Base-by-base conservation (phyloP, 1,140 invertebrate genomes). In the Micrasema minimum region DNA sequence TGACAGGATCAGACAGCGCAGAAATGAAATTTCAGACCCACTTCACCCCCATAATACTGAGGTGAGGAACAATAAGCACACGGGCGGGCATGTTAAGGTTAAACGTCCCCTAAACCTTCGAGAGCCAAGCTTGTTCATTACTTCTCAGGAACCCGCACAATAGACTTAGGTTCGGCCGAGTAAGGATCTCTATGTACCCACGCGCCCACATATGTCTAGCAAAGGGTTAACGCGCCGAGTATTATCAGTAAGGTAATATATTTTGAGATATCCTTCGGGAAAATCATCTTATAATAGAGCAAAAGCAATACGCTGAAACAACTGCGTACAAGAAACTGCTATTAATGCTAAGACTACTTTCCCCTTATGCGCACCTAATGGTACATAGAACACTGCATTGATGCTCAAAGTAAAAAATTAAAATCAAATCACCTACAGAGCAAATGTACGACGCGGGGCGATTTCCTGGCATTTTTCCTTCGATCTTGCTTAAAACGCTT, bases 11-110 rank as follows among this genome's bases (percentile, higher is more conserved):
- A 59, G 55, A 41, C 55, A 59, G 7, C 16, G 55, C 26, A 20
- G 55, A 59, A 23, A 18, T 51, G 48, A 51, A 59, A 35, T 59
- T 59, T 59, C 22, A 41, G 55, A 59, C 35, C 55, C 55, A 16
- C 55, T 59, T 59, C 37, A 59, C 55, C 55, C 37, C 18, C 38
- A 10, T 59, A 59, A 38, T 9, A 18, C 55, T 22, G 37, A 59
- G 55, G 55, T 59, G 11, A 59, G 55, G 37, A 22, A 59, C 55
- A 59, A 51, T 59, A 22, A 41, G 31, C 35, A 20, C 51, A 48
- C 20, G 31, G 20, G 51, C 51, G 51, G 31, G 26, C 23, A 55
- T 55, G 51, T 55, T 55, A 26, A 55, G 51, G 51, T 55, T 23
- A 31, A 16, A 31, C 51, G 12, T 11, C 23, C 23, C 14, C 11